phyloP scores from a whole-genome alignment of 2,113 vertebrate genomes.

The Columbina picui region DNA sequence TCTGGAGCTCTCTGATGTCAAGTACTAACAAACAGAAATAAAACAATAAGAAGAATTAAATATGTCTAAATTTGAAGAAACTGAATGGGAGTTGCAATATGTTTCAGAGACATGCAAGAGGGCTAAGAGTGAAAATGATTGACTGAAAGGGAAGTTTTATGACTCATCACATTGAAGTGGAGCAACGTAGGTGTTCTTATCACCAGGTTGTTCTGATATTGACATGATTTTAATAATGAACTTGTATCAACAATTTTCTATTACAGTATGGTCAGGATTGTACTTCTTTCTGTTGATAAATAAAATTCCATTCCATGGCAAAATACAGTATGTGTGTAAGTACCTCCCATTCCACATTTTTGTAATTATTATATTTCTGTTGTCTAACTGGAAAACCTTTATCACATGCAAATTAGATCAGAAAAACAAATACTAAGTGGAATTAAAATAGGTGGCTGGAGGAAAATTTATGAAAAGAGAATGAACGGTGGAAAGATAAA shows the following conservation, averaged over 20 bases:
- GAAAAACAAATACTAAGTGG: background rate
- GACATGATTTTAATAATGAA: background rate
- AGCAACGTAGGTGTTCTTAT: background rate
- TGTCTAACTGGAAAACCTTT: background rate
- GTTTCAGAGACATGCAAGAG: background rate
- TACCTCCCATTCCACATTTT: background rate
- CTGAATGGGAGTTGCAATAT: background rate
- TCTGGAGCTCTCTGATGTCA: background rate
- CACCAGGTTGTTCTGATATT: background rate
- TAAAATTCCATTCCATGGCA: background rate
- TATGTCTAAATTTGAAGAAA: background rate
- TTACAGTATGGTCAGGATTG: background rate
- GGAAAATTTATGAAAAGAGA: background rate
- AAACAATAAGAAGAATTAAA: background rate
- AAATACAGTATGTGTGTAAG: background rate
- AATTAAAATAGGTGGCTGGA: background rate
- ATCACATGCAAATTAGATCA: background rate
- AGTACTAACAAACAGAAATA: background rate
- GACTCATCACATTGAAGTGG: background rate
- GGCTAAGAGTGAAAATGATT: slow-evolving; percentile 1
- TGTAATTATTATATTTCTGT: background rate
- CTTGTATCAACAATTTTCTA: background rate
- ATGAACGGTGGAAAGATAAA: background rate
- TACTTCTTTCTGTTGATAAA: background rate
- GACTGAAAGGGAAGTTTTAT: background rate